A percentile compares a stretch with the other conserved stretches of the same genome.
phyloP scores from a whole-genome alignment of 2,797 vertebrate genomes.

The Bovichtus diacanthus region DNA sequence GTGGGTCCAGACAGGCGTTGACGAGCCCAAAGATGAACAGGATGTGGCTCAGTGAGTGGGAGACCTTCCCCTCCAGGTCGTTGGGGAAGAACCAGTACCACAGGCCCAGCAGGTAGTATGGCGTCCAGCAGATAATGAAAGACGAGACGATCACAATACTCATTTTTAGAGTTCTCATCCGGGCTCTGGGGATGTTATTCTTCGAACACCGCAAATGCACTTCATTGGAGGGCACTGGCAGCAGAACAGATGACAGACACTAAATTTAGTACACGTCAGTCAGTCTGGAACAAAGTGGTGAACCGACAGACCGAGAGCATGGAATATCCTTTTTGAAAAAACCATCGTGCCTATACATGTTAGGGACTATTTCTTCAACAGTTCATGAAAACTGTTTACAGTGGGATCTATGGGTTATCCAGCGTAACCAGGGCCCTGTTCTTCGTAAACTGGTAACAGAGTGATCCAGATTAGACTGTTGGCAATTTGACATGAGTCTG shows the following conservation, averaged over 20 bases:
- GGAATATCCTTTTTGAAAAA: neutral
- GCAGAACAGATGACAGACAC: constrained; percentile 19
- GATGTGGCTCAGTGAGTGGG: constrained; percentile 89
- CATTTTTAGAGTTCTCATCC: constrained; percentile 94
- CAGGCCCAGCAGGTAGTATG: constrained; percentile 94
- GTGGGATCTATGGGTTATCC: neutral
- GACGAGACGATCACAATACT: constrained; percentile 94
- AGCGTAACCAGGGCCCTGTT: neutral
- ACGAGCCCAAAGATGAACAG: constrained; percentile 95
- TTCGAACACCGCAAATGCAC: constrained; percentile 89
- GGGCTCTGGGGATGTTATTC: constrained; percentile 93
- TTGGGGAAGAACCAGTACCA: constrained; percentile 98
- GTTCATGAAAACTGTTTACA: neutral
- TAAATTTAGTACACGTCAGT: neutral
- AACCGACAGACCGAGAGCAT: neutral
- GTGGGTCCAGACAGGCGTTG: constrained; percentile 94
- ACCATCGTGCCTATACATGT: neutral
- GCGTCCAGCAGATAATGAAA: constrained; percentile 96
- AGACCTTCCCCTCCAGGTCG: constrained; percentile 87
- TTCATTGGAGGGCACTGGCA: constrained; percentile 80
- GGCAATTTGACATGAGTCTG: no score
- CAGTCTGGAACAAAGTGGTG: neutral
- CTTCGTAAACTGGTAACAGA: no score
- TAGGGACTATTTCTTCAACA: neutral
- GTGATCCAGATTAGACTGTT: no score